Percentiles rank a stretch among this genome's conserved stretches.
phyloP scores from a whole-genome alignment of 2,113 vertebrate species.

The Clarias magur region DNA sequence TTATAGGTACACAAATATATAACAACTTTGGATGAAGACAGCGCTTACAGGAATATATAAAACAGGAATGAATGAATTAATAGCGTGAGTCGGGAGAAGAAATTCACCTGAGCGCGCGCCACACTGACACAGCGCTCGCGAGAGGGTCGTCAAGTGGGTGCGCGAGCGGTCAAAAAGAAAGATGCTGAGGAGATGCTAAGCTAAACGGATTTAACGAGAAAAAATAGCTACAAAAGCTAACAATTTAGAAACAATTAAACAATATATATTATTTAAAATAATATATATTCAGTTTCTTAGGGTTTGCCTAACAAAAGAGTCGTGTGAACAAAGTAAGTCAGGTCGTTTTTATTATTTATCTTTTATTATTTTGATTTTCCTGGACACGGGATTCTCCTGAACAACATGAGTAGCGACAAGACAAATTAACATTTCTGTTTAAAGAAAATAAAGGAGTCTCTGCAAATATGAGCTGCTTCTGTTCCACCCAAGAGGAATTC shows the following conservation, averaged over 20 bases:
- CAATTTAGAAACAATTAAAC: background rate
- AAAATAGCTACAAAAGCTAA: background rate
- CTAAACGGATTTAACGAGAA: too few species aligned
- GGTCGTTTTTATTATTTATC: background rate
- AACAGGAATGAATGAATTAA: background rate
- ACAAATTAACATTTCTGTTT: background rate
- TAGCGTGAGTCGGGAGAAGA: background rate
- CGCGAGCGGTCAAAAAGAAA: background rate
- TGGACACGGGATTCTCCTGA: background rate
- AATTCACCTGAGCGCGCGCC: slow-evolving; percentile 5
- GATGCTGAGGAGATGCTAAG: slow-evolving; percentile 29
- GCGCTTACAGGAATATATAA: background rate
- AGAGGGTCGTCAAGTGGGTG: slow-evolving; percentile 14
- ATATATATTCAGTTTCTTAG: background rate
- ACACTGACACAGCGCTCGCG: background rate
- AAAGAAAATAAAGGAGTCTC: background rate
- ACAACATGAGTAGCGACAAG: background rate
- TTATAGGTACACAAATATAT: too few species aligned
- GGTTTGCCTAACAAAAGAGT: background rate
- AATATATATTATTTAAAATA: background rate
- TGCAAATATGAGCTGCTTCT: slow-evolving; percentile 83
- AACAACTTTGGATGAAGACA: background rate
- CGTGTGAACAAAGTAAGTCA: slow-evolving; percentile 1
- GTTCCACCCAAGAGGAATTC: slow-evolving; percentile 84
- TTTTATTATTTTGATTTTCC: background rate